Base-by-base conservation (phyloP, 2,113 vertebrate genomes). In the Pagrus major region DNA sequence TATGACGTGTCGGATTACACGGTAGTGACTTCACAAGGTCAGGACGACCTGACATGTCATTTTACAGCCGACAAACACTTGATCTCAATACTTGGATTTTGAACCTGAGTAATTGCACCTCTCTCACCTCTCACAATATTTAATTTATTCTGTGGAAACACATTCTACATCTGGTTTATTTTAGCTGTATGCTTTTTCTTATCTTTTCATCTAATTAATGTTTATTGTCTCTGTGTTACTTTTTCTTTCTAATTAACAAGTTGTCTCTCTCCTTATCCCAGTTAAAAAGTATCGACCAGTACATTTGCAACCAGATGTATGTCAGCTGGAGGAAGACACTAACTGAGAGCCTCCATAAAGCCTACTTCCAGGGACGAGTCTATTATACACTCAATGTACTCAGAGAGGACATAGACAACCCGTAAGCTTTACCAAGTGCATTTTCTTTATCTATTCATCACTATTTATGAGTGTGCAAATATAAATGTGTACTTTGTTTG, bases 231-330 rank as follows among this genome's bases (percentile, higher is more conserved):
- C 52, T 52, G 39, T 61, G 11, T 64, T 35, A 8, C 10, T 37
- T 27, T 52, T 37, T 37, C 16, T 39, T 21, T 47, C 20, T 46
- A 11, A 81, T 23, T n/a, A 18, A 51, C 21, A 33, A 6, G 0
- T 41, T 37, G 0, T 15, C 46, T 29, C 21, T 51, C 15, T 59
- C 14, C 0, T 47, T 67, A 67, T 75, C 23, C 27, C 91, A 99
- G 98, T 81, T 99, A 77, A 99, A 98, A 94, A 99, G 98, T 87
- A 79, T 97, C 1, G 94, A 97, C 91, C 97, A 98, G 91, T 99
- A 97, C 93, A 96, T 97, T 89, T 96, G 96, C 81, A 99, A 95
- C 88, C 93, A 94, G 93, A 95, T 99, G 94, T 99, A 98, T 0
- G 91, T 99, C 27, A 96, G 87, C 90, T 99, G 98, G 97, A 96